Conservation (phyloP, 2,888 invertebrate species). For the Sinhomidia bicolor region DNA sequence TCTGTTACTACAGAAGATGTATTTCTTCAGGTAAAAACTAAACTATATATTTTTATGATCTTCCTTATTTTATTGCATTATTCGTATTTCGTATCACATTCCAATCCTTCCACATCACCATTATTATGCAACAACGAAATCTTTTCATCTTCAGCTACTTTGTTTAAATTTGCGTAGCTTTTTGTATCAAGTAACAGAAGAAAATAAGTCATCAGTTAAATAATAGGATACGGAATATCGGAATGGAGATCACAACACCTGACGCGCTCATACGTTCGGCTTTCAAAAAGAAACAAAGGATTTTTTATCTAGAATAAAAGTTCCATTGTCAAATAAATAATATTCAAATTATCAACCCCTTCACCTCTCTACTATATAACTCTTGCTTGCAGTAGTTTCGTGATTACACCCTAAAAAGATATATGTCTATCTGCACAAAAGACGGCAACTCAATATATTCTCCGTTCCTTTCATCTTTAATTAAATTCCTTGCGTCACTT, state of each 20-base stretch:
- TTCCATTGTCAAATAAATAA: slow-evolving; percentile 66
- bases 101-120: background rate
- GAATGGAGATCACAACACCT: background rate
- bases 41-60: no score
- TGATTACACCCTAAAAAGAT: slow-evolving; percentile 8
- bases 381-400: background rate
- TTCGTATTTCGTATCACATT: no score
- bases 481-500: slow-evolving; percentile 19
- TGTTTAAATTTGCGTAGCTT: background rate
- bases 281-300: slow-evolving; percentile 21
- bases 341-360: slow-evolving; percentile 26
- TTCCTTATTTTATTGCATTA: background rate
- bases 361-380: background rate
- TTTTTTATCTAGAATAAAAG: background rate
- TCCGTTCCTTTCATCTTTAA: slow-evolving; percentile 7
- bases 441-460: background rate
- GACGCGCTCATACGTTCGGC: background rate
- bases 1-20: slow-evolving; percentile 92
- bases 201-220: slow-evolving; percentile 36
- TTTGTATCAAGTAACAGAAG: background rate
- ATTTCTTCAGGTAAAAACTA: slow-evolving; percentile 90
- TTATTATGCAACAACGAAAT: background rate
- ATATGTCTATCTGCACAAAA: slow-evolving; percentile 14
- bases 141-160: background rate
- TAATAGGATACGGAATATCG: background rate